Percentiles rank a stretch among this genome's conserved stretches.
These are phyloP conservation scores for Rhabdomys dilectus DNA, from an alignment of 2,113 vertebrate species.

Conservation along the genomic window DNA sequence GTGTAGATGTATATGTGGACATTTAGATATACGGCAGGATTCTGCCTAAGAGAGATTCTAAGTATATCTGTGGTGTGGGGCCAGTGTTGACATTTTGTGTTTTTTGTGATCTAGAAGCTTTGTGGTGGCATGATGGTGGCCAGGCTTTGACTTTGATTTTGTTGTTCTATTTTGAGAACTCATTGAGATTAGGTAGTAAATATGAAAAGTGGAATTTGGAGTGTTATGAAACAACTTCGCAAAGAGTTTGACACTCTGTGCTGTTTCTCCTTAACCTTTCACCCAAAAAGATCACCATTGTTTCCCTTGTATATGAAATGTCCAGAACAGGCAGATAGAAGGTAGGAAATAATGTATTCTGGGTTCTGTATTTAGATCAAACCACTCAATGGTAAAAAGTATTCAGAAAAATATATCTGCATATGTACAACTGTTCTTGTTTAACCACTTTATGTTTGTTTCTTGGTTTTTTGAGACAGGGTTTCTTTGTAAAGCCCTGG, in stretches of 20 bases:
- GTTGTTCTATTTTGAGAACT: conserved; percentile 48
- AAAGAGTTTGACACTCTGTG: background rate
- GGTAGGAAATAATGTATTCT: background rate
- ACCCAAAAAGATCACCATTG: background rate
- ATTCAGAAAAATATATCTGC: background rate
- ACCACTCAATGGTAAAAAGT: background rate
- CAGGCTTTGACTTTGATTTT: conserved; percentile 38
- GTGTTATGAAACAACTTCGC: background rate
- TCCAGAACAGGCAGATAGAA: background rate
- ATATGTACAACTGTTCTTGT: background rate
- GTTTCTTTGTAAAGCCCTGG: background rate
- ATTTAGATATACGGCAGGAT: background rate
- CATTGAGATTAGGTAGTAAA: background rate
- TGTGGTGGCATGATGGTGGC: background rate
- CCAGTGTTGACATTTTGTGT: background rate
- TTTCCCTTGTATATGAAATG: background rate
- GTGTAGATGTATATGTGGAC: conserved; percentile 28
- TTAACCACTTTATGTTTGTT: background rate
- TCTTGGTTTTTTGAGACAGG: background rate
- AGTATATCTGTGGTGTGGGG: background rate
- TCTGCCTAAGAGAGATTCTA: background rate
- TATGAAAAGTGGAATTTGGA: conserved; percentile 16
- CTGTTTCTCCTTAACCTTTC: background rate
- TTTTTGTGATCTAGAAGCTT: conserved; percentile 50
- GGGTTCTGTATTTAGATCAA: background rate